phyloP scores from a whole-genome alignment of 2,113 vertebrate genomes.

The Urocolius indicus region DNA sequence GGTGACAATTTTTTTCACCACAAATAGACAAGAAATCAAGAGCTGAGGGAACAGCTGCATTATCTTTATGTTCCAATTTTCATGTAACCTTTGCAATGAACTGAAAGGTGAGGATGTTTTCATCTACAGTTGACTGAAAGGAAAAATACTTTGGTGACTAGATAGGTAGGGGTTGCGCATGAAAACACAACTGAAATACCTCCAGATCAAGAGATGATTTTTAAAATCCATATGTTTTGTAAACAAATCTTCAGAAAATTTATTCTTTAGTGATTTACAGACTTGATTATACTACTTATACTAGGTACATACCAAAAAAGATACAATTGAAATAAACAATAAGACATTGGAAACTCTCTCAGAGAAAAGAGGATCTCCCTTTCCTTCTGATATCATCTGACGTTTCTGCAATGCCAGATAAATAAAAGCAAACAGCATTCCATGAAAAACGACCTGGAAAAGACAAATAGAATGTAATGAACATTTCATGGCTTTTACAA shows the following conservation, averaged over 20 bases:
- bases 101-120: not conserved
- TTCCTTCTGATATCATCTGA: slow-evolving; percentile 90
- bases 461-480: not conserved
- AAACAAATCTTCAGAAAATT: not conserved
- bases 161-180: not conserved
- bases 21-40: not conserved
- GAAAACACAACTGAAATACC: not conserved
- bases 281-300: not conserved
- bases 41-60: not conserved
- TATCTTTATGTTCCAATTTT: not conserved
- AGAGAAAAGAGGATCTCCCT: slow-evolving; percentile 92
- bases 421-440: slow-evolving; percentile 94
- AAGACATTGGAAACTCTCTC: slow-evolving; percentile 89
- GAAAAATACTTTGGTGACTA: not conserved
- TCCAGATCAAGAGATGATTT: not conserved
- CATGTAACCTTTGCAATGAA: not conserved
- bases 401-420: slow-evolving; percentile 93
- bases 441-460: slow-evolving; percentile 91
- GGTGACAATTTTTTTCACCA: not conserved
- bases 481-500: not conserved
- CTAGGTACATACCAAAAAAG: slow-evolving; percentile 88
- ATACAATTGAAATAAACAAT: slow-evolving; percentile 89
- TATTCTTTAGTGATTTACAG: not conserved
- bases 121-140: not conserved
- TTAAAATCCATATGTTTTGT: not conserved